Conservation (phyloP, 2,797 vertebrate species). For the Fratercula arctica region DNA sequence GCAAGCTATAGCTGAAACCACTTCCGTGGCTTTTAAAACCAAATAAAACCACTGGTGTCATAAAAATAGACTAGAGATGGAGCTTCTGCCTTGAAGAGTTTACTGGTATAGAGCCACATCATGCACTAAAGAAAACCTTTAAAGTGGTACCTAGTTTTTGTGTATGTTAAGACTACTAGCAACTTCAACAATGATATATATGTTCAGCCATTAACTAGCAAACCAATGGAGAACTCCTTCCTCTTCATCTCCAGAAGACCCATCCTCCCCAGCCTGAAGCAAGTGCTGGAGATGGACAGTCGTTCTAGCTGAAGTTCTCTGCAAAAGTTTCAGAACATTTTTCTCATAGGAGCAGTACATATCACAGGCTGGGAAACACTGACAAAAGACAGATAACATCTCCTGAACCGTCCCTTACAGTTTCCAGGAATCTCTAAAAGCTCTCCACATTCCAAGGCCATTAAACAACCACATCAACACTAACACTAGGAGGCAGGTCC, state of each 20-base stretch:
- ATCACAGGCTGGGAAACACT: not conserved
- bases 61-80: not conserved
- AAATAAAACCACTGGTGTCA: not conserved
- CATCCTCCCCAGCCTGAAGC: not conserved
- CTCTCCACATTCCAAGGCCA: not conserved
- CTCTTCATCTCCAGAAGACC: not conserved
- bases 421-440: not conserved
- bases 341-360: not conserved
- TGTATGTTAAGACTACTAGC: not conserved
- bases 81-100: not conserved
- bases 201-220: not conserved
- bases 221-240: not conserved
- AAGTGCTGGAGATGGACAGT: not conserved
- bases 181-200: not conserved
- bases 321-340: not conserved
- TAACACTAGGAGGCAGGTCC: not conserved
- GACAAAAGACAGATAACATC: not conserved
- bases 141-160: not conserved
- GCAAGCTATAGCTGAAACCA: not conserved
- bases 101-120: not conserved
- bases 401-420: not conserved
- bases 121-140: not conserved
- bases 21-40: not conserved
- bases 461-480: not conserved
- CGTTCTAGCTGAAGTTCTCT: not conserved